A percentile compares a stretch with the other conserved stretches of the same genome.
These are phyloP conservation scores for Listrodromus nycthemerus DNA, from an alignment of 2,888 invertebrate species.

Conservation along the genomic window DNA sequence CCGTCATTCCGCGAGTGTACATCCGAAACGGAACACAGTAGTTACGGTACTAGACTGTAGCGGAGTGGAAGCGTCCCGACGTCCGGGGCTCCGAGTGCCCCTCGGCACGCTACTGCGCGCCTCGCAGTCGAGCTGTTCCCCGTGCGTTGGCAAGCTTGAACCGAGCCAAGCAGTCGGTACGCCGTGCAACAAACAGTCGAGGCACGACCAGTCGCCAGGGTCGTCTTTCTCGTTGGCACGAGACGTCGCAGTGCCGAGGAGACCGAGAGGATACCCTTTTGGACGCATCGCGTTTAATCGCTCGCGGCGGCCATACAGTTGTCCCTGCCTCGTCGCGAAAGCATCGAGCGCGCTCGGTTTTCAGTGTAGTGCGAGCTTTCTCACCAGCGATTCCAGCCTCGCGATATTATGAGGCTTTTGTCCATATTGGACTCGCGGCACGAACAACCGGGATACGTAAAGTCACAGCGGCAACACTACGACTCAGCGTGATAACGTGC, in stretches of 20 bases:
- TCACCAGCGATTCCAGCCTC: background rate
- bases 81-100: background rate
- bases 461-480: constrained; percentile 36
- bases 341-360: background rate
- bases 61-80: background rate
- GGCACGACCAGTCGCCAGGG: constrained; percentile 72
- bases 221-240: constrained; percentile 74
- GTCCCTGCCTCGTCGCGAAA: background rate
- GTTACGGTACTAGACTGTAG: background rate
- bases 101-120: background rate
- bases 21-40: background rate
- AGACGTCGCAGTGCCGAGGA: constrained; percentile 58
- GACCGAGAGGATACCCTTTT: constrained; percentile 31
- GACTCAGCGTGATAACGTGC: constrained; percentile 67
- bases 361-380: background rate
- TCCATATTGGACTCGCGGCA: constrained; percentile 56
- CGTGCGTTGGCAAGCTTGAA: constrained; percentile 59
- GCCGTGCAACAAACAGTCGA: constrained; percentile 77
- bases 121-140: background rate
- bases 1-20: background rate
- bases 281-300: constrained; percentile 38
- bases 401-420: constrained; percentile 60
- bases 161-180: constrained; percentile 68
- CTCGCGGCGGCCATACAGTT: constrained; percentile 40
- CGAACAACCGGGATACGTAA: constrained; percentile 51